phyloP scores from a whole-genome alignment of 2,797 vertebrate species.

The Babyrousa celebensis region DNA sequence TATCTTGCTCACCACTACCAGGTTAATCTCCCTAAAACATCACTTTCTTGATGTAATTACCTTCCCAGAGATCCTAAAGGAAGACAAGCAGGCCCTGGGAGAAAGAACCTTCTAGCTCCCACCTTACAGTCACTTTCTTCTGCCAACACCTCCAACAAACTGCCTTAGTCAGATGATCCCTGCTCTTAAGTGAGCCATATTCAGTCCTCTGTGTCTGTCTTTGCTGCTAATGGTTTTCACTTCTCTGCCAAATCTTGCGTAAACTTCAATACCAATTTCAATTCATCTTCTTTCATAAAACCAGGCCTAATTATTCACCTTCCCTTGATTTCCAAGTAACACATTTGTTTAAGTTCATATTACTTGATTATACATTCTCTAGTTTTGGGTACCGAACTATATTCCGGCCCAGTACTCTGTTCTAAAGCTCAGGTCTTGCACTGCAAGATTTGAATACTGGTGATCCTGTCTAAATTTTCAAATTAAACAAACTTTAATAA shows the following conservation, averaged over 20 bases:
- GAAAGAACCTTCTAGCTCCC: neutral
- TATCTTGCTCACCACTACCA: slow-evolving; percentile 5
- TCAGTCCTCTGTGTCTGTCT: neutral
- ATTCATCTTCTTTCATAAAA: slow-evolving; percentile 58
- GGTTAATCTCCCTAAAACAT: slow-evolving; percentile 60
- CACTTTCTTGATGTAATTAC: slow-evolving; percentile 58
- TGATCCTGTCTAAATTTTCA: slow-evolving; percentile 35
- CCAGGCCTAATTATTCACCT: slow-evolving; percentile 22
- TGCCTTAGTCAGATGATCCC: neutral
- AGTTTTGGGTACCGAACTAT: neutral
- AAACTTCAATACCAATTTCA: slow-evolving; percentile 34
- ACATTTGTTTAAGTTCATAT: slow-evolving; percentile 17
- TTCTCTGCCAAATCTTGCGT: neutral
- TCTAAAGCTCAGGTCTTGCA: neutral
- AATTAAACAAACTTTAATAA: slow-evolving; percentile 57
- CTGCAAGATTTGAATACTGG: slow-evolving; percentile 40
- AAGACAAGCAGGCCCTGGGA: neutral
- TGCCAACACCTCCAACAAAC: neutral
- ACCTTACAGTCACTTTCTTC: neutral
- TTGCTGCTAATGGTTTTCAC: slow-evolving; percentile 9
- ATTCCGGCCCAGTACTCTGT: neutral
- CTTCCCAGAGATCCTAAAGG: slow-evolving; percentile 39
- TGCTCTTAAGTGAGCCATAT: neutral
- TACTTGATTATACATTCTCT: slow-evolving; percentile 40
- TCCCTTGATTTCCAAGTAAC: slow-evolving; percentile 64